Conservation (phyloP, 2,113 vertebrate genomes). For the Odontophorus gujanensis region DNA sequence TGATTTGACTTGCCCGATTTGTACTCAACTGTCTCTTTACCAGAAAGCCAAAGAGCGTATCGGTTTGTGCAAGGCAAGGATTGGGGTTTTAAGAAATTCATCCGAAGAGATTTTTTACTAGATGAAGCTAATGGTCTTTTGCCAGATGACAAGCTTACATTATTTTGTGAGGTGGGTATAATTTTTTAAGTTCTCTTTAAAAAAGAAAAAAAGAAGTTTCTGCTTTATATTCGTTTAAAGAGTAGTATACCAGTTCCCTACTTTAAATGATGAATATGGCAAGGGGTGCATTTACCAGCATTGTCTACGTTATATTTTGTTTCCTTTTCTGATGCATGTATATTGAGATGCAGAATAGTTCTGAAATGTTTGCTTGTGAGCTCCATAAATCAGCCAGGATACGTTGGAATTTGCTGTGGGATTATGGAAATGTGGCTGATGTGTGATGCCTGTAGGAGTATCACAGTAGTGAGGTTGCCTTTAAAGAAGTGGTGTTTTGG, state of each 20-base stretch:
- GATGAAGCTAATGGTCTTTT: constrained; percentile 98
- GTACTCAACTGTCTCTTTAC: constrained; percentile 22
- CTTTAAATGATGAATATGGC: not conserved
- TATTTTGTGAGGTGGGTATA: constrained; percentile 94
- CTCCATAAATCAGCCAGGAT: not conserved
- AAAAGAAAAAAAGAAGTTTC: not conserved
- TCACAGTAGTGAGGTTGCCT: not conserved
- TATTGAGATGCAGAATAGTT: not conserved
- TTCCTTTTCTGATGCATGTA: accelerated
- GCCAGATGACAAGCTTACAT: constrained; percentile 96
- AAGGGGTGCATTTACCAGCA: not conserved
- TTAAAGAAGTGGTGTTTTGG: not conserved
- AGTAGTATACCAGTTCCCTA: not conserved
- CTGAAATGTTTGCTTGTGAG: not conserved
- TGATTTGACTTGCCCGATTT: constrained; percentile 18
- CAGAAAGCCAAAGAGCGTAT: constrained; percentile 99
- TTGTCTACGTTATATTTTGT: not conserved
- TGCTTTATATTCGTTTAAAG: not conserved
- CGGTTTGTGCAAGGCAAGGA: constrained; percentile 99
- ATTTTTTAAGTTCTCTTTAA: not conserved
- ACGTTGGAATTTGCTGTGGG: not conserved
- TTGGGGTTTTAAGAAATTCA: constrained; percentile 99
- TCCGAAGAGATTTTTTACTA: constrained; percentile 97
- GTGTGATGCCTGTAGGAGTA: not conserved
- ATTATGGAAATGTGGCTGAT: not conserved